Base-by-base conservation (phyloP, 1,140 invertebrate species). In the Drosophila sproati region DNA sequence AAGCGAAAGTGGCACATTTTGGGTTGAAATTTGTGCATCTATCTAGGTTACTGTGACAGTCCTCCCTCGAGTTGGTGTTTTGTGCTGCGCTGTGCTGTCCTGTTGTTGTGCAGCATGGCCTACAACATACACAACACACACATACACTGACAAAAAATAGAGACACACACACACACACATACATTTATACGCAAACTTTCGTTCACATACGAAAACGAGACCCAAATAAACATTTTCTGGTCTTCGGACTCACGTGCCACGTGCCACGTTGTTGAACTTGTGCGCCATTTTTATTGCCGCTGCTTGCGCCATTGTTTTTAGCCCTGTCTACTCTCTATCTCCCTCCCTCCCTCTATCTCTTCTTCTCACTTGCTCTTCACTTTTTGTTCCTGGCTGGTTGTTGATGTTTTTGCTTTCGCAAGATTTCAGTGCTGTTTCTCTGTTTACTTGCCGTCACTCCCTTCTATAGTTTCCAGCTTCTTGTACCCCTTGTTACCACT, bases 1-100 rank as follows among this genome's bases (percentile, higher is more conserved):
- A 89, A 89, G 74, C 85, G 85, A 89, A 89, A 89, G 85, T 89
- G 85, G 85, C 85, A 89, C 86, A 89, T 81, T 89, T 89, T 85
- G 77, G 85, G 74, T 81, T 61, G 74, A 89, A 89, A 81, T 89
- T 89, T 89, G 86, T 89, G 86, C 79, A 80, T 70, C 64, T 89
- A 89, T 90, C 85, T 89, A 78, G 85, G 85, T 89, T 89, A 89
- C 85, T 89, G 85, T 89, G 85, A 85, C 85, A 89, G 79, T 81
- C 82, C 80, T 77, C 66, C 70, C 57, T 72, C 48, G 68, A 63
- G 71, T 47, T 73, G 71, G 28, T 63, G 32, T 28, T 68, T 34
- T 62, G 63, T 35, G 51, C 50, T 73, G 57, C 34, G 34, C 66
- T 52, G 73, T 79, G 73, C 67, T 81, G 66, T 78, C 72, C 35